phyloP scores from a whole-genome alignment of 2,113 vertebrate species.

The Indicator maculatus region DNA sequence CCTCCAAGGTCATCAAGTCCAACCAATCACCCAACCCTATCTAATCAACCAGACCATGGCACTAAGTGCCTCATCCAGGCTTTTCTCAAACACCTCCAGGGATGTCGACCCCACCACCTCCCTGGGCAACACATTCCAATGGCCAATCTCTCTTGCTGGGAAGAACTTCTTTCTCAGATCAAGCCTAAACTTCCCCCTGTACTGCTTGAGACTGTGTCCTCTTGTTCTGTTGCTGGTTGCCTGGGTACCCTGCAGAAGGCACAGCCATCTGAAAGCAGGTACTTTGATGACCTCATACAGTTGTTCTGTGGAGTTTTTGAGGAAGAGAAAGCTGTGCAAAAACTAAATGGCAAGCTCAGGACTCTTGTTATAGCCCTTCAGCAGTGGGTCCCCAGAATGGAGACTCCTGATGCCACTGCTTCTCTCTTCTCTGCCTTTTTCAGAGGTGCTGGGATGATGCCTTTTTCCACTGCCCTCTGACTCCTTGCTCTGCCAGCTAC shows the following conservation, averaged over 20 bases:
- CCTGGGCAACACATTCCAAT: no score
- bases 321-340: background rate
- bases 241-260: background rate
- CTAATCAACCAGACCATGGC: no score
- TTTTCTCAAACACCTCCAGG: no score
- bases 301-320: background rate
- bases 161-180: no score
- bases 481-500: background rate
- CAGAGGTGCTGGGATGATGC: background rate
- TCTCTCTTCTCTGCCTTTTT: background rate
- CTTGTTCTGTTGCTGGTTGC: no score
- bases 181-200: no score
- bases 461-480: background rate
- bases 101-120: no score
- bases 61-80: no score
- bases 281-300: background rate
- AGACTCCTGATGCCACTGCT: background rate
- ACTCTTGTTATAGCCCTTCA: background rate
- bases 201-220: no score
- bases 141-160: no score
- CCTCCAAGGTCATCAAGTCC: no score
- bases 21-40: no score
- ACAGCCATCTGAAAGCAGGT: background rate
- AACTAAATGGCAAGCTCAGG: background rate
- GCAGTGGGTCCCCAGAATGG: fast-evolving